phyloP scores from a whole-genome alignment of 2,113 vertebrate species.

The Dermatemys mawii region DNA sequence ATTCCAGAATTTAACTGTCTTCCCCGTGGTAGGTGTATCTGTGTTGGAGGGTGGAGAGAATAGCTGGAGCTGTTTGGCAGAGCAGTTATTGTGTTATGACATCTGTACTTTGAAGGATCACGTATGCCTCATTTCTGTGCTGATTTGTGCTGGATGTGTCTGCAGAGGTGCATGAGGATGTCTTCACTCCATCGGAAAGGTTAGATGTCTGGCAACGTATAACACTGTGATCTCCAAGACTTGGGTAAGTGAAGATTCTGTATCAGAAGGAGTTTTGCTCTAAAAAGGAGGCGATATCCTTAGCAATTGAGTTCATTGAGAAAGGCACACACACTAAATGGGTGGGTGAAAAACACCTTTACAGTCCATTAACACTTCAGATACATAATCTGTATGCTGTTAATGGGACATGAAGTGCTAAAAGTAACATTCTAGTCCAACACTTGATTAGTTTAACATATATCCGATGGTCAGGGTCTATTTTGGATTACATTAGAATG shows the following conservation, averaged over 20 bases:
- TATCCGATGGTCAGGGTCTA: background rate
- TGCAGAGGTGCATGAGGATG: background rate
- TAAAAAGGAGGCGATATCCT: background rate
- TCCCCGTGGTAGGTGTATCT: background rate
- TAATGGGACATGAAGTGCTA: background rate
- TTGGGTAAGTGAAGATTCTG: background rate
- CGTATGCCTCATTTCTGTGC: background rate
- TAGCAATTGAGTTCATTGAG: background rate
- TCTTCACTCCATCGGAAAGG: fast-evolving
- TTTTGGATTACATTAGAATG: background rate
- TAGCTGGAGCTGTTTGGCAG: background rate
- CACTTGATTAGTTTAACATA: background rate
- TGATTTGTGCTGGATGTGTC: background rate
- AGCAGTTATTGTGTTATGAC: background rate
- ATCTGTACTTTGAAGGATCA: background rate
- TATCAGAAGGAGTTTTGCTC: background rate
- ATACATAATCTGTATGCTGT: background rate
- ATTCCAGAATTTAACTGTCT: background rate
- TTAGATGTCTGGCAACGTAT: background rate
- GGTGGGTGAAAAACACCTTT: background rate
- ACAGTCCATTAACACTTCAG: background rate
- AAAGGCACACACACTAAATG: background rate
- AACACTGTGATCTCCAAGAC: background rate
- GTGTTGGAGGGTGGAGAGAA: fast-evolving
- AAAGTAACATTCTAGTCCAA: background rate